Evolutionary conservation across 2,797 vertebrate genomes (phyloP).

Genomic region (Aplochiton taeniatus): DNA sequence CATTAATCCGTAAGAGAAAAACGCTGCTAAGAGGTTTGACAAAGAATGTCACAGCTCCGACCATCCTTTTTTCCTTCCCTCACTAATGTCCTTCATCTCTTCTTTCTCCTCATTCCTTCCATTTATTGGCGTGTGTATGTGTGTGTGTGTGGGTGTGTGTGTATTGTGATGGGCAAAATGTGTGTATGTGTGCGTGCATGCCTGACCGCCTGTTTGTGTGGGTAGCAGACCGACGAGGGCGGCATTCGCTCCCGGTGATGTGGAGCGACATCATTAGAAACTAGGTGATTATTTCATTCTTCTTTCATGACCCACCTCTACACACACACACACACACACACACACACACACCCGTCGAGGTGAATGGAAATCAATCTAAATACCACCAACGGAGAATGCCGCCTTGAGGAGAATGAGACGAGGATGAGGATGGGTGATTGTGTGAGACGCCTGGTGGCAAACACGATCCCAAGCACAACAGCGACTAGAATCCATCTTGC

Average conservation of each 20-base stretch:
- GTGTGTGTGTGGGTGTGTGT: conserved; percentile 17
- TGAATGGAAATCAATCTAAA: too few relatives aligned
- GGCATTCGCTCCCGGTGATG: background rate
- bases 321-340: background rate
- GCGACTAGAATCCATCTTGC: too few relatives aligned
- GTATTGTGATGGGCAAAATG: background rate
- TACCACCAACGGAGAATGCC: too few relatives aligned
- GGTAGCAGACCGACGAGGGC: background rate
- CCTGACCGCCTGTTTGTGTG: conserved; percentile 2
- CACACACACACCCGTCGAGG: background rate
- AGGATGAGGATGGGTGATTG: too few relatives aligned
- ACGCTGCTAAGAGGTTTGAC: conserved; percentile 50
- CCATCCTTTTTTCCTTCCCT: conserved; percentile 11
- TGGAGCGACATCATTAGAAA: background rate
- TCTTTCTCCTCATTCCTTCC: conserved; percentile 34
- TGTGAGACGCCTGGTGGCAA: too few relatives aligned
- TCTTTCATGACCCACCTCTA: background rate
- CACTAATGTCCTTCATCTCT: conserved; percentile 24
- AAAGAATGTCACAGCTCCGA: conserved; percentile 50
- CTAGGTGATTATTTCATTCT: conserved; percentile 5
- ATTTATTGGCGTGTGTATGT: conserved; percentile 37
- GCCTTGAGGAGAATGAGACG: too few relatives aligned
- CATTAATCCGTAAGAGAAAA: conserved; percentile 59
- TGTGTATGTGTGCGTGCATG: conserved; percentile 22
- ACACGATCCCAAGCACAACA: too few relatives aligned